Conservation (phyloP, 2,113 vertebrate species). For the Pithys albifrons region DNA sequence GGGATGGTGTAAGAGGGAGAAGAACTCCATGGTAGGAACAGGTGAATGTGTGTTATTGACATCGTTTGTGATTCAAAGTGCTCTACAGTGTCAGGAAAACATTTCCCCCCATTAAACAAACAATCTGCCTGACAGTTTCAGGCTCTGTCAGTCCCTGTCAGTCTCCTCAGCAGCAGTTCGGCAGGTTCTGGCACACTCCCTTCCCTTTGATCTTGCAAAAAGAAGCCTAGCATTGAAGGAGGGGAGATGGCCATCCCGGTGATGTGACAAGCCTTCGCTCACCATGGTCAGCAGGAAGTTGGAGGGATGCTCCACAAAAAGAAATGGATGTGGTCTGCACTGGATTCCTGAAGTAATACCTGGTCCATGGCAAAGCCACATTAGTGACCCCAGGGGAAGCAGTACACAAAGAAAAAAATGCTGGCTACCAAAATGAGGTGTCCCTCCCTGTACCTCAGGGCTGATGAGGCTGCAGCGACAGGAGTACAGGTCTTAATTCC, state of each 20-base stretch:
- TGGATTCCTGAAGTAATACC: background rate
- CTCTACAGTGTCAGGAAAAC: constrained; percentile 48
- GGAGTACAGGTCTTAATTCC: background rate
- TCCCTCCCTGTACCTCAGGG: background rate
- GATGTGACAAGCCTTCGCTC: background rate
- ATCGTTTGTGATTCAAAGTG: background rate
- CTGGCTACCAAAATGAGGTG: background rate
- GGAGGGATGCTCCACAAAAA: background rate
- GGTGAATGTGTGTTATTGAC: constrained; percentile 16
- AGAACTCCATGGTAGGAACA: background rate
- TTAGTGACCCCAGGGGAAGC: background rate
- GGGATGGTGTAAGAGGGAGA: background rate
- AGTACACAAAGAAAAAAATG: background rate
- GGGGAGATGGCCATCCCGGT: background rate
- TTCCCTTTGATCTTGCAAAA: background rate
- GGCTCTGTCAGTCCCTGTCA: constrained; percentile 50
- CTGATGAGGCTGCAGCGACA: background rate
- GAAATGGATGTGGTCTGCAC: background rate
- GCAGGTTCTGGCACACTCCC: background rate
- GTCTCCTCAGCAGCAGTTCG: constrained; percentile 22
- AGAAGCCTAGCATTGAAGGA: background rate
- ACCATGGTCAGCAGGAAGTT: background rate
- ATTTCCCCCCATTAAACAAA: constrained; percentile 59
- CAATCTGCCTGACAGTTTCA: constrained; percentile 59
- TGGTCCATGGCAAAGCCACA: background rate